These are phyloP conservation scores for Drosophila aff. DNA, from an alignment of 1,140 invertebrate species.

Conservation along the genomic window DNA sequence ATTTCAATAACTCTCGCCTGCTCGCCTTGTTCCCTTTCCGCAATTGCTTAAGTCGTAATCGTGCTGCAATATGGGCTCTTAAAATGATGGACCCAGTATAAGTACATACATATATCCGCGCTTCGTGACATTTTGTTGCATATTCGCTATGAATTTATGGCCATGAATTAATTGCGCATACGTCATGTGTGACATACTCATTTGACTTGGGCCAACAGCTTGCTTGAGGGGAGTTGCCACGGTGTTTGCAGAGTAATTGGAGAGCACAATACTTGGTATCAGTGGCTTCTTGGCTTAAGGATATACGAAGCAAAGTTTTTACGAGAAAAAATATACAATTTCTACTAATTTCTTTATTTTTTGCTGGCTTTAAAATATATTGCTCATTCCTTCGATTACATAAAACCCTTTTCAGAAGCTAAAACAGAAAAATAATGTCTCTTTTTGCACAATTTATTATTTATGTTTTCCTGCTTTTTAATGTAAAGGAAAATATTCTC, in stretches of 20 bases:
- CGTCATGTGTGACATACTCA: constrained; percentile 59
- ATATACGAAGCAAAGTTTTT: too few species aligned
- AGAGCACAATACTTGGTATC: not conserved
- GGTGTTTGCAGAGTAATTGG: constrained; percentile 2
- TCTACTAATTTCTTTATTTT: not conserved
- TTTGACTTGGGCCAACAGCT: constrained; percentile 44
- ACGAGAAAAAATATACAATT: not conserved
- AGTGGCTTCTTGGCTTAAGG: not conserved
- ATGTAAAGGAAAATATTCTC: not conserved
- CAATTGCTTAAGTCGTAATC: constrained; percentile 72
- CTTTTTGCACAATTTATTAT: not conserved
- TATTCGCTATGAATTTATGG: constrained; percentile 62
- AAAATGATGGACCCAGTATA: constrained; percentile 60
- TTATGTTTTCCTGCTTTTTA: too few species aligned
- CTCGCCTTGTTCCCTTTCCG: constrained; percentile 2
- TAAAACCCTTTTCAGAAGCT: not conserved
- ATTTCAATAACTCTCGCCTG: constrained; percentile 65
- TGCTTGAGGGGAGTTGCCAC: constrained; percentile 8
- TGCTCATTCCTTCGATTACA: not conserved
- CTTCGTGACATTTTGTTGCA: constrained; percentile 34
- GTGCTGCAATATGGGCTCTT: constrained; percentile 67
- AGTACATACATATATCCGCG: constrained; percentile 3
- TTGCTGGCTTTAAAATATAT: not conserved
- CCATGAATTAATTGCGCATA: constrained; percentile 75
- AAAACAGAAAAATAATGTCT: not conserved